A percentile compares a stretch with the other conserved stretches of the same genome.
Evolutionary conservation across 23 tunicate species (phyloP).

Genomic region (Styela clava): DNA sequence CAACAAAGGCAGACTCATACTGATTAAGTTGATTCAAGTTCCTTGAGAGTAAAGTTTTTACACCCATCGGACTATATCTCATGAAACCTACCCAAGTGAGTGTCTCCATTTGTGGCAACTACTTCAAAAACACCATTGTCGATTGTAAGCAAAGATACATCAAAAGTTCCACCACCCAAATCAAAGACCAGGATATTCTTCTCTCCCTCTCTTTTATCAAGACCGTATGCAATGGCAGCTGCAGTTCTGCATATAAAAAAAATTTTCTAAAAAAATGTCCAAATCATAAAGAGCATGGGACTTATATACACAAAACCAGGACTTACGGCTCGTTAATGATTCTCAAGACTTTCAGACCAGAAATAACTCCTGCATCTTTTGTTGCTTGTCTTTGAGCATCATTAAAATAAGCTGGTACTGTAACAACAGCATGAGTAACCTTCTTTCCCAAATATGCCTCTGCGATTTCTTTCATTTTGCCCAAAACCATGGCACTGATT

Average conservation of each 20-base stretch:
- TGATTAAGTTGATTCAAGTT: too few relatives aligned
- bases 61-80: too few relatives aligned
- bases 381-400: slow-evolving; percentile 99
- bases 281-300: neutral
- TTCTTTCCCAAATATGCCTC: slow-evolving; percentile 94
- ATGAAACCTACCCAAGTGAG: slow-evolving; percentile 81
- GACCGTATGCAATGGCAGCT: slow-evolving; percentile 93
- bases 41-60: neutral
- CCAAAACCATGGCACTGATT: slow-evolving; percentile 95
- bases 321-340: slow-evolving; percentile 98
- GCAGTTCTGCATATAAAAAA: slow-evolving; percentile 60
- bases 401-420: slow-evolving; percentile 98
- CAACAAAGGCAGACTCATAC: too few relatives aligned
- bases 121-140: slow-evolving; percentile 98
- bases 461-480: slow-evolving; percentile 96
- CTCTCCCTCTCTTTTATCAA: slow-evolving; percentile 93
- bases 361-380: slow-evolving; percentile 95
- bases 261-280: neutral
- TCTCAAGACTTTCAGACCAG: slow-evolving; percentile 90
- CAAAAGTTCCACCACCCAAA: slow-evolving; percentile 99
- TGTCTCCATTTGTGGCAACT: slow-evolving; percentile 92
- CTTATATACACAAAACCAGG: neutral
- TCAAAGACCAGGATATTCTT: slow-evolving; percentile 98
- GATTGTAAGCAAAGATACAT: slow-evolving; percentile 91
- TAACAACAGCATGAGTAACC: slow-evolving; percentile 96